Evolutionary conservation across 2,888 invertebrate genomes (phyloP), one percentile per base, ranked within the genome.

Genomic region (Odontothrips loti): DNA sequence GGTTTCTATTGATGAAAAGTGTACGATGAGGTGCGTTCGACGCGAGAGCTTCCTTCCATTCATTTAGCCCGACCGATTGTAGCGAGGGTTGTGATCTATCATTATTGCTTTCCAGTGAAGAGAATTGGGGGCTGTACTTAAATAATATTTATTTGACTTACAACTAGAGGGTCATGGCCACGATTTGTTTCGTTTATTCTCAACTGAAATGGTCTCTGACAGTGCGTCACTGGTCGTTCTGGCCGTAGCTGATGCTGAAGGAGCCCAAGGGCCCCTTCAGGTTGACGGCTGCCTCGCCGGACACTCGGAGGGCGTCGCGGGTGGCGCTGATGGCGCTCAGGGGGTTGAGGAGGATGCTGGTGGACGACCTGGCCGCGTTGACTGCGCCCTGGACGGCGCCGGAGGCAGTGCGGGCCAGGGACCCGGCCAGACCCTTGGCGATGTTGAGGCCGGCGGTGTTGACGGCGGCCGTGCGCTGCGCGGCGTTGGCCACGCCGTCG

Each of bases 191-290:
- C 58, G n/a, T 58, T 58, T 58, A 58, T 58, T 58, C n/a, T 20
- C 11, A 58, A 58, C 58, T 58, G n/a, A 58, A 6, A 20, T 58
- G 58, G 58, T 58, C 58, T 51, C 51, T 51, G 51, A 1, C 51
- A 6, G 58, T 17, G 58, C 58, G 58, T 58, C n/a, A 58, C 58
- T 58, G 17, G 51, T 6, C 17, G 51, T 68, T 11, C 23, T 23
- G 68, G 68, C 68, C 68, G 12, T 27, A 27, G 68, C 68, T 75
- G 68, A 75, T 10, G 68, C 68, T 75, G 27, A 75, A 27, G 68
- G 68, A 75, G 27, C 68, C 68, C 68, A 75, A 9, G 11, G 68
- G 68, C 6, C 68, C 10, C 23, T 27, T 23, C 23, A 75, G 4
- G 68, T 75, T 75, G 27, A 75, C 1, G 23, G 27, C 1, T 0